These are phyloP conservation scores for Tetragnatha montana DNA, from an alignment of 2,888 invertebrate species.

Conservation along the genomic window DNA sequence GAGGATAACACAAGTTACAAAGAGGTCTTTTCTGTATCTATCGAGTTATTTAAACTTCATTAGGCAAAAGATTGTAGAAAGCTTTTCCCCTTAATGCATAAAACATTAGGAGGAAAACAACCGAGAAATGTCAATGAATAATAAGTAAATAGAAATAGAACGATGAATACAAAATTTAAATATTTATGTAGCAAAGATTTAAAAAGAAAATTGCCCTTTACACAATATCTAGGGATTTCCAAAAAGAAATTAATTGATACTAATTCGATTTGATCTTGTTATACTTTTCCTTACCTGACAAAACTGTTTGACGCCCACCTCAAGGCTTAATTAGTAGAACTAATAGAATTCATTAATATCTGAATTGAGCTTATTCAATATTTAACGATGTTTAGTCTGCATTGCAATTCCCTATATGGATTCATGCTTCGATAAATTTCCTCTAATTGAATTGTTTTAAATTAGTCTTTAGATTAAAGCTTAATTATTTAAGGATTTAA, in stretches of 20 bases:
- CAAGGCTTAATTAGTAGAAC: background rate
- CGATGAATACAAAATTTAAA: slow-evolving; percentile 23
- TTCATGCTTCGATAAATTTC: no score
- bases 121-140: background rate
- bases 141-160: slow-evolving; percentile 15
- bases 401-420: no score
- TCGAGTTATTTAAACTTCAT: slow-evolving; percentile 5
- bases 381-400: no score
- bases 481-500: no score
- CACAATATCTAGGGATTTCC: background rate
- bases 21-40: background rate
- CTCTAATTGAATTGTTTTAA: no score
- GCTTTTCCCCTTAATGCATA: slow-evolving; percentile 9
- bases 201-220: background rate
- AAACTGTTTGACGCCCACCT: background rate
- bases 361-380: background rate
- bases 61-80: background rate
- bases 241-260: no score
- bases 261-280: no score
- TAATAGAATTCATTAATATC: background rate
- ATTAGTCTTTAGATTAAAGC: no score
- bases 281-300: background rate
- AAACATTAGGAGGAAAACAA: slow-evolving; percentile 11
- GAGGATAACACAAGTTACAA: background rate
- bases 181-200: background rate